Evolutionary conservation across 2,797 vertebrate species (phyloP), one percentile per base, ranked within the genome.

Genomic region (Bovichtus diacanthus): DNA sequence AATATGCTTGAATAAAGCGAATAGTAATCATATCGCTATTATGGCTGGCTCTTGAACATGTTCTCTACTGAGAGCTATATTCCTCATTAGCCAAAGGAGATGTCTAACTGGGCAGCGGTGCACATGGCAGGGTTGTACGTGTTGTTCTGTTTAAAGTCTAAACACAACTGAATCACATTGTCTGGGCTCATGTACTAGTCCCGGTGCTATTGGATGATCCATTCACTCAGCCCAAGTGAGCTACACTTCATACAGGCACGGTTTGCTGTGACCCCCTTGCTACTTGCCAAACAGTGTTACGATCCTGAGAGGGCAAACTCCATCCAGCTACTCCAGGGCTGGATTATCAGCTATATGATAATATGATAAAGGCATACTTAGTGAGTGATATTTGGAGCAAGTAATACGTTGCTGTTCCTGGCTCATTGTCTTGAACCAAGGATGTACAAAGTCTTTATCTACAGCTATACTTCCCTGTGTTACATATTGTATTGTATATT

Each of bases 221-320:
- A 47, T 46, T 67, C 21, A 18, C 16, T 68, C 29, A 27, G 74
- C 64, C 38, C 44, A 47, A 64, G 60, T 23, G 9, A 70, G 76
- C 67, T 87, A 75, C 85, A 89, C 77, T 81, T 88, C 88, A 89
- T 82, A 85, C 88, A 47, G 68, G 15, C 60, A 10, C 7, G 9
- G 41, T 58, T 75, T 55, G 65, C 62, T 68, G 58, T 86, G 78
- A 62, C 75, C 39, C 75, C 44, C 56, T 41, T 31, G 38, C 29
- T 75, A 62, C 72, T 75, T 84, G 82, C 46, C 69, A 87, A 89
- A 88, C 75, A 86, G 51, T 29, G 58, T 69, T 58, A 66, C 65
- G 55, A 25, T 81, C 46, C 73, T 69, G 50, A 71, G 83, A 81
- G 90, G 79, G 55, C 91, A 92, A 92, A 90, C 84, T 92, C 89